Conservation (phyloP, 2,797 vertebrate genomes). For the Pipistrellus pipistrellus region DNA sequence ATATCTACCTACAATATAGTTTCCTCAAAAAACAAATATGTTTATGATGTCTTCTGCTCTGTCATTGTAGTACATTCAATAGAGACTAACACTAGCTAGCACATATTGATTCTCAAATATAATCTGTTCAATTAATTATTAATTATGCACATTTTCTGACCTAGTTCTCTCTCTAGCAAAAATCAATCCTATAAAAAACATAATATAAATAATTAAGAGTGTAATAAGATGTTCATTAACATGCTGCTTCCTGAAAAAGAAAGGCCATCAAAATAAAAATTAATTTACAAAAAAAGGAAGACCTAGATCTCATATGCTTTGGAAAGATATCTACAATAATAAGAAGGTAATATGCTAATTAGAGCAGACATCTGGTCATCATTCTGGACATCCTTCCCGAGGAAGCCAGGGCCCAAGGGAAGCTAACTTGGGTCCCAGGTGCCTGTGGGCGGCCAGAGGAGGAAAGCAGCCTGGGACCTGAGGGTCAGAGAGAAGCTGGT, state of each 20-base stretch:
- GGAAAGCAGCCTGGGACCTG: no score
- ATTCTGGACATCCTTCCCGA: no score
- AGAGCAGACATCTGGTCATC: no score
- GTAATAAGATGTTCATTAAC: background rate
- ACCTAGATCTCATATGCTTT: background rate
- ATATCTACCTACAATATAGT: background rate
- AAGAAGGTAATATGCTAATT: no score
- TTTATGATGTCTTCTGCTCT: background rate
- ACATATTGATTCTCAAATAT: background rate
- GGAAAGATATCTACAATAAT: background rate
- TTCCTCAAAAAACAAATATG: background rate
- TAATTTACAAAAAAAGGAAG: background rate
- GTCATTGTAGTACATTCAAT: background rate
- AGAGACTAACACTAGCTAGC: background rate
- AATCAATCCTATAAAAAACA: background rate
- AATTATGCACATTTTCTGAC: background rate
- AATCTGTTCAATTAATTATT: background rate
- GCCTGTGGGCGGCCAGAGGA: no score
- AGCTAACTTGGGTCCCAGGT: no score
- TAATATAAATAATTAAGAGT: background rate
- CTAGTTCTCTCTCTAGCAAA: background rate
- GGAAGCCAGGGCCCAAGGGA: accelerated
- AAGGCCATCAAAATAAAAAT: background rate
- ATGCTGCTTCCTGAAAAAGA: background rate
- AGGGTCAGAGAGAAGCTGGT: no score